Percentiles rank a stretch among this genome's conserved stretches.
phyloP scores from a whole-genome alignment of 2,888 invertebrate species.

The Serripes groenlandicus region DNA sequence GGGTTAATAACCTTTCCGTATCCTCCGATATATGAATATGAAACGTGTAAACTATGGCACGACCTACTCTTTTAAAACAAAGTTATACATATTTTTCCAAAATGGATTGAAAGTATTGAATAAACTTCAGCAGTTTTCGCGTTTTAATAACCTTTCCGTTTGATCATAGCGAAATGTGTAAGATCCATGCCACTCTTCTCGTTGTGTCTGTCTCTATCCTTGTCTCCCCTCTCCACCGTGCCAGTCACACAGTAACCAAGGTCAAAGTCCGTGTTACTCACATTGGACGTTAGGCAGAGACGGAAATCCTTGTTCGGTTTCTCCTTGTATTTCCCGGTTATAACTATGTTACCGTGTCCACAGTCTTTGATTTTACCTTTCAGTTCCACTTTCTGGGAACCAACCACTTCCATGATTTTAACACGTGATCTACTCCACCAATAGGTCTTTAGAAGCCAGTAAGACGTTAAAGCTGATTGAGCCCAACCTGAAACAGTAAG shows the following conservation, averaged over 20 bases:
- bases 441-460: conserved; percentile 94
- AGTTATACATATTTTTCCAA: too few species aligned
- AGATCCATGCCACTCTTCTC: conserved; percentile 93
- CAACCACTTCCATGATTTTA: conserved; percentile 94
- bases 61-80: too few species aligned
- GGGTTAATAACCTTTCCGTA: too few species aligned
- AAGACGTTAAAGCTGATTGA: conserved; percentile 93
- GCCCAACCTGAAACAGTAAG: conserved; percentile 90
- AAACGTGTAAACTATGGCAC: too few species aligned
- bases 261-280: conserved; percentile 94
- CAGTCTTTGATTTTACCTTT: conserved; percentile 93
- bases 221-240: conserved; percentile 92
- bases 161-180: conserved; percentile 95
- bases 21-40: too few species aligned
- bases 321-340: conserved; percentile 92
- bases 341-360: conserved; percentile 92
- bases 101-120: too few species aligned
- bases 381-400: conserved; percentile 92
- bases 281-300: conserved; percentile 93
- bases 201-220: conserved; percentile 87
- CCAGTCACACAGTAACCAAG: conserved; percentile 96
- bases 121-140: too few species aligned
- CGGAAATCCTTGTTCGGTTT: conserved; percentile 79
- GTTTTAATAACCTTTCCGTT: conserved; percentile 90
- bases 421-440: conserved; percentile 95